Conservation (phyloP, 1,140 invertebrate genomes). For the Triops longicaudatus region DNA sequence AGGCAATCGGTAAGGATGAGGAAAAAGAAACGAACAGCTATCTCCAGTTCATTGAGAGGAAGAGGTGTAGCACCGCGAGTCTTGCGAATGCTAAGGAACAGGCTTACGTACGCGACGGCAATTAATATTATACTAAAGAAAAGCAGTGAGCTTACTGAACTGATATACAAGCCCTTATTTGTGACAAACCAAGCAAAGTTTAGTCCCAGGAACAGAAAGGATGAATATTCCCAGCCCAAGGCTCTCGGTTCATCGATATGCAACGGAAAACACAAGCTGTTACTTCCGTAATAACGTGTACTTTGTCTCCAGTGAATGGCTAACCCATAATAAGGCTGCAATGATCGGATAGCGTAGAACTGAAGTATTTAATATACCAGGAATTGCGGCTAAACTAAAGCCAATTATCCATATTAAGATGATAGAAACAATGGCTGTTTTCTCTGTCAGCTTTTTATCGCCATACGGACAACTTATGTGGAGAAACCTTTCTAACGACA, state of each 20-base stretch:
- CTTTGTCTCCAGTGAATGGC: slow-evolving; percentile 53
- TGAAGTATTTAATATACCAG: slow-evolving; percentile 43
- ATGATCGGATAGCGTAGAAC: neutral
- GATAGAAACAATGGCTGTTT: slow-evolving; percentile 47
- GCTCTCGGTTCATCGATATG: slow-evolving; percentile 61
- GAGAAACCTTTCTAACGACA: slow-evolving; percentile 65
- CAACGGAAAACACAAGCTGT: slow-evolving; percentile 62
- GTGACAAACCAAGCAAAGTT: slow-evolving; percentile 49
- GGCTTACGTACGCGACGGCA: slow-evolving; percentile 50
- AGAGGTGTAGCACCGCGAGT: slow-evolving; percentile 52
- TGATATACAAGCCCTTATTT: slow-evolving; percentile 33
- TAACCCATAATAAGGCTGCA: slow-evolving; percentile 36
- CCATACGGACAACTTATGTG: slow-evolving; percentile 59
- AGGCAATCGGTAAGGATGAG: slow-evolving; percentile 63
- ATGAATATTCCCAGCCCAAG: slow-evolving; percentile 64
- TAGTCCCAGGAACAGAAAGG: slow-evolving; percentile 60
- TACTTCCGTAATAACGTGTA: slow-evolving; percentile 58
- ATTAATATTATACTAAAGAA: slow-evolving; percentile 50
- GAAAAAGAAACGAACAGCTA: slow-evolving; percentile 62
- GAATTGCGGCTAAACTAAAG: slow-evolving; percentile 53
- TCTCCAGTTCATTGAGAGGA: slow-evolving; percentile 53
- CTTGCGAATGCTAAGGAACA: slow-evolving; percentile 55
- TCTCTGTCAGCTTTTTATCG: slow-evolving; percentile 47
- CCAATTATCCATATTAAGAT: slow-evolving; percentile 55
- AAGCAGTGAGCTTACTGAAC: slow-evolving; percentile 18